These are phyloP conservation scores for Diaprepes abbreviatus DNA, from an alignment of 2,888 invertebrate species.

Conservation along the genomic window DNA sequence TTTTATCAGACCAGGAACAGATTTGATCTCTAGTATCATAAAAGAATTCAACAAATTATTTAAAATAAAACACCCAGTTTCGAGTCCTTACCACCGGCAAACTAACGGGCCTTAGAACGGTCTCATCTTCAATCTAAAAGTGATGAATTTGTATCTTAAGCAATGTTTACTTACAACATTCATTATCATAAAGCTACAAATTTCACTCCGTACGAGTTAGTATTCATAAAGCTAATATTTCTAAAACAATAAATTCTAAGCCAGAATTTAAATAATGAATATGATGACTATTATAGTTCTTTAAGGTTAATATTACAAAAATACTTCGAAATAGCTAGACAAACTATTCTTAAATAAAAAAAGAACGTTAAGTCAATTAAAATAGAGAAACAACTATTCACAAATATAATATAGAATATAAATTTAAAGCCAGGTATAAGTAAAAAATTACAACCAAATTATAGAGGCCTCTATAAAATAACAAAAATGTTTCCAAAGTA, in stretches of 20 bases:
- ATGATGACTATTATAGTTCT: conserved; percentile 52
- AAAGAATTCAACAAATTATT: too few relatives aligned
- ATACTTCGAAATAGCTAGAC: conserved; percentile 52
- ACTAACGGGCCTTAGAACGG: too few relatives aligned
- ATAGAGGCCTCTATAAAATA: conserved; percentile 20
- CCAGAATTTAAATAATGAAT: conserved; percentile 56
- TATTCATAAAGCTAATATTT: conserved; percentile 60
- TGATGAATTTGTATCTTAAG: conserved; percentile 51
- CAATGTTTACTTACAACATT: conserved; percentile 33
- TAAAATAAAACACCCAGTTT: too few relatives aligned
- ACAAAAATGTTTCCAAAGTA: background rate
- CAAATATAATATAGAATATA: background rate
- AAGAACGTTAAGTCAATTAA: conserved; percentile 14
- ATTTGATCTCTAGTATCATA: too few relatives aligned
- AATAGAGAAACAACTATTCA: conserved; percentile 14
- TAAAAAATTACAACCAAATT: conserved; percentile 5
- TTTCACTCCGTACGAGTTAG: conserved; percentile 60
- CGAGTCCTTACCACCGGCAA: too few relatives aligned
- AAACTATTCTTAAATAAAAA: conserved; percentile 27
- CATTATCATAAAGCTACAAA: conserved; percentile 51
- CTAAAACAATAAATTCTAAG: conserved; percentile 51
- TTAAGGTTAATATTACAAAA: conserved; percentile 52
- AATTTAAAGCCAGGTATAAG: conserved; percentile 5
- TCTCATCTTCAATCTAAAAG: conserved; percentile 44
- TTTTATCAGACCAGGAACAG: background rate